phyloP scores from a whole-genome alignment of 2,113 vertebrate genomes.

The mouse (Mus musculus) region DNA sequence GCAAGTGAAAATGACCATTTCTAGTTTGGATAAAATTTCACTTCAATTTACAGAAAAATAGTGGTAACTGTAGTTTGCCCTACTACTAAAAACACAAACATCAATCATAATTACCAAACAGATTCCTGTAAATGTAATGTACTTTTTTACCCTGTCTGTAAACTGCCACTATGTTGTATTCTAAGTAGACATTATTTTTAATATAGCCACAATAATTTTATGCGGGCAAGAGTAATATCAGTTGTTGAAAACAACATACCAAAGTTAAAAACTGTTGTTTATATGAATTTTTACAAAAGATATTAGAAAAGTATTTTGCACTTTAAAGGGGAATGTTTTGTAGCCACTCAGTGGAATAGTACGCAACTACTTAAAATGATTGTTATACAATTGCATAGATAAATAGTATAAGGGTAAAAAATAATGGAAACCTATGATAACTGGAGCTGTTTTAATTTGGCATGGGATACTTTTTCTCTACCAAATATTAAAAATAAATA shows the following conservation, averaged over 20 bases:
- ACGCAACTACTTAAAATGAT: background rate
- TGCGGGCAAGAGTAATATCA: background rate
- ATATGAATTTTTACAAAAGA: background rate
- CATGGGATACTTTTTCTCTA: background rate
- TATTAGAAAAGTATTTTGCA: background rate
- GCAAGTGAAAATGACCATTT: background rate
- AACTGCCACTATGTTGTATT: background rate
- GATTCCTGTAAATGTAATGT: background rate
- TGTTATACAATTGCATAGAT: background rate
- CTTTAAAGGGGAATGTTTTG: background rate
- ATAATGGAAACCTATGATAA: background rate
- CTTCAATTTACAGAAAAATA: background rate
- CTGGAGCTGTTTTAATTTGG: background rate
- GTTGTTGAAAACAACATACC: background rate
- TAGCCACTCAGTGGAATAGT: background rate
- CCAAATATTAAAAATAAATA: background rate
- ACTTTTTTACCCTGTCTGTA: background rate
- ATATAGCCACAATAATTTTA: background rate
- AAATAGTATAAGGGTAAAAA: constrained; percentile 19
- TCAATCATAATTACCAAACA: background rate
- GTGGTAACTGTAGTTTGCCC: background rate
- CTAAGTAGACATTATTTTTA: background rate
- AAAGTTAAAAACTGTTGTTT: constrained; percentile 6
- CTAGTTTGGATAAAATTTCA: background rate
- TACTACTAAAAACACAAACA: background rate